These are phyloP conservation scores for Rhabdornis inornatus DNA, from an alignment of 2,113 vertebrate species.

Conservation along the genomic window DNA sequence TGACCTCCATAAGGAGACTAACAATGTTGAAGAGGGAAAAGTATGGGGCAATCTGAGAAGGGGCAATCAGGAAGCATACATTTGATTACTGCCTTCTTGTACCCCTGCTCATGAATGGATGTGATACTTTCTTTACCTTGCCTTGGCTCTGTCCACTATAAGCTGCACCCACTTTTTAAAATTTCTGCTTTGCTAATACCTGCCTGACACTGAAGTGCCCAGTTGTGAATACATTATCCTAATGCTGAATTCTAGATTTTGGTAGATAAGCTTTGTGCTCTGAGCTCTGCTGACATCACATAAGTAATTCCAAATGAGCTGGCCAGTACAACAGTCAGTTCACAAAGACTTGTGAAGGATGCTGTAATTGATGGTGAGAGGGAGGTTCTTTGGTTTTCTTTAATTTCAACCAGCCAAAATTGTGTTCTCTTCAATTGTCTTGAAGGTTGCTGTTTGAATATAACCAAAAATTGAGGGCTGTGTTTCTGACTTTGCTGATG, in stretches of 20 bases:
- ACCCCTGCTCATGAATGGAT: neutral
- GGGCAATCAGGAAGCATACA: neutral
- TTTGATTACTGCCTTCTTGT: neutral
- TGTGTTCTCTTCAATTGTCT: neutral
- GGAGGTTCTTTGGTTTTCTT: neutral
- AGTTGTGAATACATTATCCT: neutral
- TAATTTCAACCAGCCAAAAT: neutral
- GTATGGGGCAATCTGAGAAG: neutral
- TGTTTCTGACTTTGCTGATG: neutral
- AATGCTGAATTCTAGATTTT: neutral
- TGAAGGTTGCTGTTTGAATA: neutral
- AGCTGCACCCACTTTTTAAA: neutral
- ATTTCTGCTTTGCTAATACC: neutral
- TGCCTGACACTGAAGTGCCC: neutral
- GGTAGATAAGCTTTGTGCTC: neutral
- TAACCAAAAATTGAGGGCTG: neutral
- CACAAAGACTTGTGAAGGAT: neutral
- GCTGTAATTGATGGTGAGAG: neutral
- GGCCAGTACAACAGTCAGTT: rapidly evolving
- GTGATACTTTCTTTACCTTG: neutral
- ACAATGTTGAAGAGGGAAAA: neutral
- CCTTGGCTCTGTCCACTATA: neutral
- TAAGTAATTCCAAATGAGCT: neutral
- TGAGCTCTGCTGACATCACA: neutral
- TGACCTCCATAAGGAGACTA: neutral